phyloP scores from a whole-genome alignment of 2,113 vertebrate species.

The Empidonax traillii region DNA sequence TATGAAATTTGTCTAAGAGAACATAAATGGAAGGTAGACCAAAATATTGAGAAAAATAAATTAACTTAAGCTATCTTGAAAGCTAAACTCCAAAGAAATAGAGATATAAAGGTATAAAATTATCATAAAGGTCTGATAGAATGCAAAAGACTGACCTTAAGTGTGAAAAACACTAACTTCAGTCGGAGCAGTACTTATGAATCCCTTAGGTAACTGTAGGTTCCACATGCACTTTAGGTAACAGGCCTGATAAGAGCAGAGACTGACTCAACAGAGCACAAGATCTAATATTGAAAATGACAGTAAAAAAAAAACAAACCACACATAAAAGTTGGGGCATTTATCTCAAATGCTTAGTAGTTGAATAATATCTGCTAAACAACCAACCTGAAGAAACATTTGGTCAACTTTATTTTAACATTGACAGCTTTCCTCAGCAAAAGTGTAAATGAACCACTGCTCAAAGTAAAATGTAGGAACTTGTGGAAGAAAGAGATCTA shows the following conservation, averaged over 20 bases:
- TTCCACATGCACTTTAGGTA: not conserved
- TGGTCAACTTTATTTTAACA: not conserved
- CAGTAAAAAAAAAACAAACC: not conserved
- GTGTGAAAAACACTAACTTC: not conserved
- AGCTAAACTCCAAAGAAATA: not conserved
- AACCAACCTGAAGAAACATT: not conserved
- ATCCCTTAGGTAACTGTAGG: not conserved
- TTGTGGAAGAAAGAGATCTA: not conserved
- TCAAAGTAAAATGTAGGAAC: not conserved
- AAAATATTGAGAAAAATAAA: not conserved
- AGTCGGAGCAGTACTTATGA: not conserved
- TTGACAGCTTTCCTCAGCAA: not conserved
- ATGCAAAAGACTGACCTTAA: not conserved
- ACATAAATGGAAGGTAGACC: not conserved
- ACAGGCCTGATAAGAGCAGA: not conserved
- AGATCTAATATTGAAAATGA: not conserved
- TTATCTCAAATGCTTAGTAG: not conserved
- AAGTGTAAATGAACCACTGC: not conserved
- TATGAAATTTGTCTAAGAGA: not conserved
- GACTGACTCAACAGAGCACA: not conserved
- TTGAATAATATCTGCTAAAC: not conserved
- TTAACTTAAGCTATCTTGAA: not conserved
- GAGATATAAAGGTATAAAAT: not conserved
- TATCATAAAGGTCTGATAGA: not conserved
- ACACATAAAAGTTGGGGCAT: not conserved